Base-by-base conservation (phyloP, 35 echinoderm and acorn worm species). In the Apostichopus japonicus region DNA sequence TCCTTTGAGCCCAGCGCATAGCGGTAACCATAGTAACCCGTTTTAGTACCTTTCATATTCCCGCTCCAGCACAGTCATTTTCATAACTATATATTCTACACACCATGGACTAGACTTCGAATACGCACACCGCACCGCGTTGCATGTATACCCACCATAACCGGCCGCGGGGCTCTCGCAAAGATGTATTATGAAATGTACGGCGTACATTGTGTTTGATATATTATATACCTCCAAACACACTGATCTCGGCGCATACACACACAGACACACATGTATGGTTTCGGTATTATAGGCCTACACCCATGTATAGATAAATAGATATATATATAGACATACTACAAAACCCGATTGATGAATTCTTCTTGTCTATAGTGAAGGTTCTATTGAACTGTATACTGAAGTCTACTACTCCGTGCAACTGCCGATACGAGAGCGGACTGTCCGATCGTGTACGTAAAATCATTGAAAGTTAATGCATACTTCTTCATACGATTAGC, bases 1-100 rank as follows among this genome's bases (percentile, higher is more conserved):
- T 65, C 56, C 86, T 56, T 71, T 67, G 8, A 67, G 23, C 86
- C 63, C 56, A 87, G 23, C 86, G 86, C 86, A 87, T 87, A 57
- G 56, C 86, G 19, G 86, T 87, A 23, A 56, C 86, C 56, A 87
- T 87, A 87, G 63, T 23, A 27, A 87, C 86, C 24, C 10, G 56
- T 21, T 63, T 58, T 87, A 13, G 58, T 53, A 22, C 56, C 56
- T 65, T 87, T 87, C 56, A 23, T 67, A 67, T 67, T 67, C 86
- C 86, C 86, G 86, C 56, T 56, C 24, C 56, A 71, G 24, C 61
- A 53, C 61, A 53, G 86, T 87, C 56, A 87, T 71, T 87, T 87
- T 87, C 86, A 87, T 87, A 87, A 87, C 58, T 58, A 87, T 54
- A 15, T 51, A 83, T 83, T 83, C 79, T 19, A 83, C 33, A 44